Evolutionary conservation across 1,140 invertebrate genomes (phyloP), one percentile per base, ranked within the genome.

Genomic region (Tenebrio molitor): DNA sequence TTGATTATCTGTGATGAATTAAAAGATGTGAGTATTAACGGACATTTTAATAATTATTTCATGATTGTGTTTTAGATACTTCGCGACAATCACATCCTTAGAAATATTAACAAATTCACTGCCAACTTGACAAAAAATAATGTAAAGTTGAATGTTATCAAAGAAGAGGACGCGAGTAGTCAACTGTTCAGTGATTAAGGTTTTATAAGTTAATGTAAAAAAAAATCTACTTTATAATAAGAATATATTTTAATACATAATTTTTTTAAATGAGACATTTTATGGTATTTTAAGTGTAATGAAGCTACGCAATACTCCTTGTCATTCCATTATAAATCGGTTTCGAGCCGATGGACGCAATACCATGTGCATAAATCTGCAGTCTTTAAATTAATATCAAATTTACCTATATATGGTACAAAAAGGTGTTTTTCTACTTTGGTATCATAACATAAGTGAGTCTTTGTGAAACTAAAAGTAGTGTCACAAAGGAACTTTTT

Each of bases 11-110:
- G 67, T 36, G 74, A 77, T 17, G 50, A 67, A 67, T 34, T 71
- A 14, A 39, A 65, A 29, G 71, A 77, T 64, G 76, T 77, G 71
- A 77, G 71, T 71, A n/a, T 66, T 41, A n/a, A 21, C 12, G 41
- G n/a, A 17, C 34, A 64, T 10, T 21, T 46, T n/a, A n/a, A 14
- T 42, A 16, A n/a, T 42, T 5, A 42, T 14, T 41, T 41, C 12
- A n/a, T 41, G n/a, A n/a, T 41, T 41, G 36, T 41, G 2, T 41
- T 41, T 41, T 41, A 41, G 36, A n/a, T 41, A n/a, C 3, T 46
- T 4, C 14, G 16, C 5, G 42, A 46, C 10, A 46, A 46, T 15
- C 12, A 15, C 5, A 19, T 10, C 2, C 16, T 46, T 17, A 46
- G 16, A 46, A 46, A 46, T 17, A 46, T 46, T 16, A 46, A 15